Evolutionary conservation across 2,888 invertebrate species (phyloP).

Genomic region (Neoscelio sp.): DNA sequence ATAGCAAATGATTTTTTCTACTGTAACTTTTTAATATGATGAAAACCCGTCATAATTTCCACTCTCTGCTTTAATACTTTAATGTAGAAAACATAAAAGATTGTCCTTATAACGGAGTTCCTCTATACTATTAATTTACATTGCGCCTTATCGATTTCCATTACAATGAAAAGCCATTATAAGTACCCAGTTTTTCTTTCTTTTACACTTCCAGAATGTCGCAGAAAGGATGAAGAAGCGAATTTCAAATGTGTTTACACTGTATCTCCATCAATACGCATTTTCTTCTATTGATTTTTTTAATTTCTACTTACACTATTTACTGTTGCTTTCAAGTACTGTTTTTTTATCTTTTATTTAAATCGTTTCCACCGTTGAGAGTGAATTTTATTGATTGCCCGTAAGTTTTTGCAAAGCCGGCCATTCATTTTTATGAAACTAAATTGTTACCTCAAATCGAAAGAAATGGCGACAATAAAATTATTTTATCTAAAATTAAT

Average conservation of each 20-base stretch:
- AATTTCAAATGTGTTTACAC: constrained; percentile 4
- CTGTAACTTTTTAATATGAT: not conserved
- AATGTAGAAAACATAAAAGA: constrained; percentile 8
- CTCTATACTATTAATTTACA: constrained; percentile 22
- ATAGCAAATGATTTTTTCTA: too few species aligned
- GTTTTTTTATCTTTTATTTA: not conserved
- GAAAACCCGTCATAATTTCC: not conserved
- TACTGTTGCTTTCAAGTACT: not conserved
- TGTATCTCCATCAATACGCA: not conserved
- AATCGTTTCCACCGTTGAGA: constrained; percentile 4
- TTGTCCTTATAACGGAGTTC: not conserved
- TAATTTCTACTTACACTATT: constrained; percentile 4
- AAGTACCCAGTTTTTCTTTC: constrained; percentile 16
- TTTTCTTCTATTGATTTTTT: constrained; percentile 3
- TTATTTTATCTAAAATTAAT: too few species aligned
- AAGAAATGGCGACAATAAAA: too few species aligned
- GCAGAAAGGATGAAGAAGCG: not conserved
- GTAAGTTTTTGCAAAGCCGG: constrained; percentile 1
- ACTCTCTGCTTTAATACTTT: not conserved
- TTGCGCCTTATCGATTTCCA: constrained; percentile 16
- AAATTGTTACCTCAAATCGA: too few species aligned
- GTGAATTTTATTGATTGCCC: constrained; percentile 12
- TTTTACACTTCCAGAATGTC: not conserved
- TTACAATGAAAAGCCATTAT: constrained; percentile 23
- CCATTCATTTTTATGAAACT: too few species aligned